A percentile compares a stretch with the other conserved stretches of the same genome.
phyloP scores from a whole-genome alignment of 2,888 invertebrate species.

The Scotopteryx bipunctaria region DNA sequence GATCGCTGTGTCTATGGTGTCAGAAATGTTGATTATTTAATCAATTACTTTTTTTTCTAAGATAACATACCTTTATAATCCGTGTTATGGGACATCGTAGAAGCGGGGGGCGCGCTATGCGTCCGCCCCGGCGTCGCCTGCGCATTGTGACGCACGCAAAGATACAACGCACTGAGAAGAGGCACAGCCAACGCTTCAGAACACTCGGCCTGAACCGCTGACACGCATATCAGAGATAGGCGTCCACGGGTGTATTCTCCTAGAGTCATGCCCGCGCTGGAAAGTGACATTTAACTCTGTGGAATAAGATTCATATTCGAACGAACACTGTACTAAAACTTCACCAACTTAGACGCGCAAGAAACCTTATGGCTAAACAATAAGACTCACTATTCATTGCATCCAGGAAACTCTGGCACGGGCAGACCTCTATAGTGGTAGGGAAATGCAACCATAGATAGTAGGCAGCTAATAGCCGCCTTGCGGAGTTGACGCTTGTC shows the following conservation, averaged over 20 bases:
- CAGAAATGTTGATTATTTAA: conserved; percentile 6
- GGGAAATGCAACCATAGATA: conserved; percentile 96
- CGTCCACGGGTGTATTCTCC: conserved; percentile 66
- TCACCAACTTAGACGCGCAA: not conserved
- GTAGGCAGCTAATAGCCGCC: conserved; percentile 94
- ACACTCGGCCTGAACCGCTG: conserved; percentile 72
- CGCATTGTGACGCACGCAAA: conserved; percentile 73
- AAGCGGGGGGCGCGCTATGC: conserved; percentile 47
- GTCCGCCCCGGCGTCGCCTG: conserved; percentile 36
- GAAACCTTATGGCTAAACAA: not conserved
- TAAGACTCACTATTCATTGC: conserved; percentile 76
- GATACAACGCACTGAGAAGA: conserved; percentile 69
- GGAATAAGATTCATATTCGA: not conserved
- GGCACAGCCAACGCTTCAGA: conserved; percentile 71
- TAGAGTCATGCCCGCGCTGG: conserved; percentile 68
- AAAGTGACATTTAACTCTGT: conserved; percentile 1
- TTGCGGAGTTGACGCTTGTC: conserved; percentile 92
- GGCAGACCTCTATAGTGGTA: conserved; percentile 93
- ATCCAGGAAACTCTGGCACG: conserved; percentile 87
- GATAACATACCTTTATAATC: conserved; percentile 55
- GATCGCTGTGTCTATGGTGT: conserved; percentile 9
- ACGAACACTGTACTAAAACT: no score
- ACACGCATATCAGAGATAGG: conserved; percentile 69
- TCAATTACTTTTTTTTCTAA: not conserved
- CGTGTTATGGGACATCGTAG: conserved; percentile 48